Conservation (phyloP, 2,113 vertebrate species). For the Varanus komodoensis region DNA sequence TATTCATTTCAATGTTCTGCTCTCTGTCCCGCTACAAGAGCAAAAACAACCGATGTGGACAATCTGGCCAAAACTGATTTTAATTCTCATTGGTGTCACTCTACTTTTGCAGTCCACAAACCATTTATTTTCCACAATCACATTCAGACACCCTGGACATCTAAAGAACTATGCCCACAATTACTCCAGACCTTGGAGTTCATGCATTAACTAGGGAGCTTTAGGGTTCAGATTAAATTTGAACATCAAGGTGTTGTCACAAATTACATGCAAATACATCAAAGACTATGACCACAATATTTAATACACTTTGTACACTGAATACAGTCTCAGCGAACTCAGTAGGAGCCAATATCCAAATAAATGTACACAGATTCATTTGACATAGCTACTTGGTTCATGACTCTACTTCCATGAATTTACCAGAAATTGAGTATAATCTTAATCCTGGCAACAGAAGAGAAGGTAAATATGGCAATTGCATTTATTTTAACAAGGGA, state of each 20-base stretch:
- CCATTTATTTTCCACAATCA: neutral
- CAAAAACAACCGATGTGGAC: neutral
- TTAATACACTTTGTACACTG: neutral
- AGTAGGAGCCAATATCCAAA: neutral
- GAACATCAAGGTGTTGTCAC: neutral
- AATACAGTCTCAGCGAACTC: neutral
- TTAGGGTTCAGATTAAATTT: neutral
- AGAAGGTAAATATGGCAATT: slow-evolving; percentile 1
- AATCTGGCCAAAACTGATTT: neutral
- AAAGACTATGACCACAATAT: neutral
- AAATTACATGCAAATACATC: neutral
- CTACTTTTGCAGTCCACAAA: neutral
- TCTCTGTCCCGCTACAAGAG: neutral
- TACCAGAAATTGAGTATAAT: neutral
- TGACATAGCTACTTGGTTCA: neutral
- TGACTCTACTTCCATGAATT: neutral
- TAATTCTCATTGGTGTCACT: neutral
- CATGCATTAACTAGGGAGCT: neutral
- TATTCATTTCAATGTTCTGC: too few species aligned
- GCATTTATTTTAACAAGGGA: neutral
- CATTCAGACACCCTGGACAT: neutral
- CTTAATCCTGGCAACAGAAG: neutral
- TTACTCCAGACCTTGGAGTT: neutral
- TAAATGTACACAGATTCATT: neutral
- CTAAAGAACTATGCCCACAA: neutral